Base-by-base conservation (phyloP, 2,113 vertebrate species). In the Phocoena sinus region DNA sequence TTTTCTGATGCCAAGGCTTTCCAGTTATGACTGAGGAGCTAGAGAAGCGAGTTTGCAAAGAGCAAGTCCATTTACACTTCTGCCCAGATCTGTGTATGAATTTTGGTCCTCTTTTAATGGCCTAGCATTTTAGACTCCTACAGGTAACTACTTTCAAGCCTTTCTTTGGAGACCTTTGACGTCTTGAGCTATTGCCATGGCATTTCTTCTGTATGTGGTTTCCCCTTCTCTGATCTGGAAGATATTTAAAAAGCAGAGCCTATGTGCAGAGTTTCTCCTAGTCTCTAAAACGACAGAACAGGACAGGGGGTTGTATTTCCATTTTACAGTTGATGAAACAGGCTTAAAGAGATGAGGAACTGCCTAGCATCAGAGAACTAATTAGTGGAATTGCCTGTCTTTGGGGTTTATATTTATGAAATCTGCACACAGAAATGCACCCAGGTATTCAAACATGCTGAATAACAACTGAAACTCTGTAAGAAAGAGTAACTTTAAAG, bases 391-490 rank as follows among this genome's bases (percentile, higher is more conserved):
- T 82, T 96, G 38, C 33, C n/a, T 90, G 31, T 95, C 67, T 92
- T 91, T 89, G 17, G 38, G 47, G 60, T 50, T 50, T 89, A 56
- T 89, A 28, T 82, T 92, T 85, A 89, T 83, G 18, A 94, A 95
- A 87, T 81, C 41, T 31, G 95, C n/a, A 47, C n/a, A 47, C 50
- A 74, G 76, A 93, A 91, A 65, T 84, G 21, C 10, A 79, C 38
- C 74, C n/a, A 50, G 17, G 36, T 93, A 91, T 89, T 93, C 38
- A 93, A 36, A 92, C 5, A 10, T 81, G 63, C 12, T 91, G 36
- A 90, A 80, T 96, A 95, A 58, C 44, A 94, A 25, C 65, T 67
- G 71, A 94, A 97, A 92, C n/a, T 60, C 71, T 53, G 1, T 26
- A 20, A 76, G 44, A 93, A 96, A 96, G 14, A 77, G 21, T 91